Evolutionary conservation across 2,113 vertebrate genomes (phyloP).

Genomic region (Ranitomeya imitator): DNA sequence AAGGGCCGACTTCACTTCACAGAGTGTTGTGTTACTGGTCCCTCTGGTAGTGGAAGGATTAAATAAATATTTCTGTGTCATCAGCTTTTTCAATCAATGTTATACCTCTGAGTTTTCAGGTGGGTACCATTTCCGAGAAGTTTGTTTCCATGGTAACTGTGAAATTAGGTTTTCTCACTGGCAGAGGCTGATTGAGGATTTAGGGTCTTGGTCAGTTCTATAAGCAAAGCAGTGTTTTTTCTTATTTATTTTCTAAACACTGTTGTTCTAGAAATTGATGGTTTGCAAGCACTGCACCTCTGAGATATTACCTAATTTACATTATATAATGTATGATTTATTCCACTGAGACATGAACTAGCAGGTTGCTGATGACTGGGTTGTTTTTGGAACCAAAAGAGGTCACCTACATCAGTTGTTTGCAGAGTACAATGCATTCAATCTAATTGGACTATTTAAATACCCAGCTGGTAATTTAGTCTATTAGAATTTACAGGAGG

Average conservation of each 20-base stretch:
- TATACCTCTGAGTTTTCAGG: conserved; percentile 52
- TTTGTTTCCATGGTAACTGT: conserved; percentile 52
- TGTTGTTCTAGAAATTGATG: conserved; percentile 3
- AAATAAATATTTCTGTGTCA: conserved; percentile 42
- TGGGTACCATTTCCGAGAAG: conserved; percentile 40
- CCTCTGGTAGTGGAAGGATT: conserved; percentile 37
- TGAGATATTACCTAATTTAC: not conserved
- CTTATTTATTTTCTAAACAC: not conserved
- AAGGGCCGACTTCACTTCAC: conserved; percentile 11
- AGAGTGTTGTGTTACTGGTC: not conserved
- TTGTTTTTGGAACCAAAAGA: not conserved
- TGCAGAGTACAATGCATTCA: not conserved
- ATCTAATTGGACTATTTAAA: not conserved
- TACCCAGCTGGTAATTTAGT: not conserved
- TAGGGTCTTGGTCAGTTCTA: conserved; percentile 28
- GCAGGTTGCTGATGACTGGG: not conserved
- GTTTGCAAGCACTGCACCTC: not conserved
- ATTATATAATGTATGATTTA: not conserved
- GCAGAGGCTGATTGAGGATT: conserved; percentile 16
- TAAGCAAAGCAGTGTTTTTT: not conserved
- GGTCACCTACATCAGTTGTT: not conserved
- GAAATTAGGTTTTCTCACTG: conserved; percentile 45
- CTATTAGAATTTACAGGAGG: too few relatives aligned
- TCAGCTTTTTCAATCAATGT: conserved; percentile 49
- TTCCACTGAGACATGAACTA: not conserved